These are phyloP conservation scores for Rhyacichthys aspro DNA, from an alignment of 2,797 vertebrate genomes.

Conservation along the genomic window DNA sequence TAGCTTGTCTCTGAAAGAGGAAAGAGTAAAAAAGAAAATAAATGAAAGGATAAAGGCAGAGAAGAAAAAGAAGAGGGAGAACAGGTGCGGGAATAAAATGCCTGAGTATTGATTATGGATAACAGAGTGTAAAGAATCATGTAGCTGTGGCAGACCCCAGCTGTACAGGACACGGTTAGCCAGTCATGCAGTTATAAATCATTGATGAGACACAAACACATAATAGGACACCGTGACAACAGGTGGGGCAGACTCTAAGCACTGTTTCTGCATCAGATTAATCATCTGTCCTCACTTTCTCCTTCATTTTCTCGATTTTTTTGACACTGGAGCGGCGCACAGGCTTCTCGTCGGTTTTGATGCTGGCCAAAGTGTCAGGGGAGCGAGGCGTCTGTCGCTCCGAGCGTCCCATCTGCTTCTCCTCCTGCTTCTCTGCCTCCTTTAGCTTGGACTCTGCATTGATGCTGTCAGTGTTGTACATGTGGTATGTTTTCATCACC, in stretches of 20 bases:
- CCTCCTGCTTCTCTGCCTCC: constrained; percentile 98
- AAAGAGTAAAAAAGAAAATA: constrained; percentile 1
- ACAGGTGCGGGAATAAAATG: constrained; percentile 44
- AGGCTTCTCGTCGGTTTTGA: constrained; percentile 93
- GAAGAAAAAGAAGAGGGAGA: constrained; percentile 14
- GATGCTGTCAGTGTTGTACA: constrained; percentile 98
- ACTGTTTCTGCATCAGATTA: background rate
- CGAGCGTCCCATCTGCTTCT: constrained; percentile 96
- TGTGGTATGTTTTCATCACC: constrained; percentile 99
- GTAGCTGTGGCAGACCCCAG: constrained; percentile 52
- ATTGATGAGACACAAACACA: constrained; percentile 44
- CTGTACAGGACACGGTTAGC: constrained; percentile 51
- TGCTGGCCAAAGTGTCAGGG: constrained; percentile 88
- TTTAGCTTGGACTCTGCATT: constrained; percentile 98
- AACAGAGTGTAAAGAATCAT: constrained; percentile 38
- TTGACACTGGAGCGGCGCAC: constrained; percentile 95
- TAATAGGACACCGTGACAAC: constrained; percentile 38
- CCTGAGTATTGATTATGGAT: constrained; percentile 63
- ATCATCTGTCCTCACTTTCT: constrained; percentile 84
- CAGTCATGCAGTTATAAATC: constrained; percentile 48
- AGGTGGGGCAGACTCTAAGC: constrained; percentile 28
- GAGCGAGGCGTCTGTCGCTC: constrained; percentile 92
- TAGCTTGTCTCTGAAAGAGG: constrained; percentile 89
- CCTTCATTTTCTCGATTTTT: constrained; percentile 99
- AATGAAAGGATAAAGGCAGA: constrained; percentile 12